phyloP scores from a whole-genome alignment of 2,888 invertebrate species.

The Hartigia nigra region DNA sequence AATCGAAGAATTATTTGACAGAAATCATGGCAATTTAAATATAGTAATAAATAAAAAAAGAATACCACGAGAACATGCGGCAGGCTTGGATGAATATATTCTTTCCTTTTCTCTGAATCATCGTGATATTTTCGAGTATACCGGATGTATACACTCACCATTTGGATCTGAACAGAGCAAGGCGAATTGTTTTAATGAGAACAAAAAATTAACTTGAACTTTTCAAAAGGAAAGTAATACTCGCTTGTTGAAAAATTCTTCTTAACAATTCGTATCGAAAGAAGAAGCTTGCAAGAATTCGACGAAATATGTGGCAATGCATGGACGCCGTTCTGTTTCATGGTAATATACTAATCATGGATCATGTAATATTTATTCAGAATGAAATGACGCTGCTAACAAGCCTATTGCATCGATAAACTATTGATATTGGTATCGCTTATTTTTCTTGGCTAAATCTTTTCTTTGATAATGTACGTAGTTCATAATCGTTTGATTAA shows the following conservation, averaged over 20 bases:
- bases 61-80: conserved; percentile 25
- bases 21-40: not conserved
- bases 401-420: not conserved
- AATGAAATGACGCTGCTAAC: not conserved
- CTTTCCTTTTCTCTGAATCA: conserved; percentile 50
- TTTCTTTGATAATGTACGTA: not conserved
- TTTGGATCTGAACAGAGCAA: not conserved
- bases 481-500: not conserved
- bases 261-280: conserved; percentile 16
- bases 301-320: conserved; percentile 41
- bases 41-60: conserved; percentile 11
- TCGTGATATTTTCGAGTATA: conserved; percentile 34
- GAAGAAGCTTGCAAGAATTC: not conserved
- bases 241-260: not conserved
- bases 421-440: not conserved
- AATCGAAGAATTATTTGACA: not conserved
- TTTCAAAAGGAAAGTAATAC: not conserved
- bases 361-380: not conserved
- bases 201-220: not conserved
- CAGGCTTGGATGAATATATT: conserved; percentile 32
- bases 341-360: conserved; percentile 34
- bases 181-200: not conserved
- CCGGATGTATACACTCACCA: not conserved
- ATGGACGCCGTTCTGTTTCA: conserved; percentile 40
- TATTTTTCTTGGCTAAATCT: not conserved